phyloP scores from a whole-genome alignment of 2,113 vertebrate genomes.

The Cinclus mexicanus region DNA sequence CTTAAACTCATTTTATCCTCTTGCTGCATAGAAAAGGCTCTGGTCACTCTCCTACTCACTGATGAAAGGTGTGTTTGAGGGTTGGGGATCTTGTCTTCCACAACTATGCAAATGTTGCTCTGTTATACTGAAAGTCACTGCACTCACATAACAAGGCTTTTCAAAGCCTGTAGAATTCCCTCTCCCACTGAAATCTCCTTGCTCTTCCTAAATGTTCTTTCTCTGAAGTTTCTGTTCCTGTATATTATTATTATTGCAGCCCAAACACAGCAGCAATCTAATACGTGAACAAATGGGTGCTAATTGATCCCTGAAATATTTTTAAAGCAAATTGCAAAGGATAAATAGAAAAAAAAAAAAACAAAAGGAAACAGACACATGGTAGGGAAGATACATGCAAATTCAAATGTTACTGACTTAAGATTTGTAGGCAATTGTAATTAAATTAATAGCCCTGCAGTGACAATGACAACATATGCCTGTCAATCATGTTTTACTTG shows the following conservation, averaged over 20 bases:
- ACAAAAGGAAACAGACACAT: not conserved
- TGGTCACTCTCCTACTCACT: not conserved
- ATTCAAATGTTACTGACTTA: not conserved
- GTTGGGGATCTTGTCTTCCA: not conserved
- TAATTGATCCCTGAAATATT: not conserved
- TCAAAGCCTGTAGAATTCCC: not conserved
- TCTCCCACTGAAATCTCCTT: not conserved
- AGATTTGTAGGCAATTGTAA: not conserved
- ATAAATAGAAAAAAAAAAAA: not conserved
- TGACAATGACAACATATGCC: not conserved
- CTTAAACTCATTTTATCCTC: not conserved
- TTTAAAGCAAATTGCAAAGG: not conserved
- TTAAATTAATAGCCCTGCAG: not conserved
- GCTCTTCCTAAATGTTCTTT: not conserved
- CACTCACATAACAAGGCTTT: not conserved
- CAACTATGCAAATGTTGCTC: not conserved
- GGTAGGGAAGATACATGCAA: not conserved
- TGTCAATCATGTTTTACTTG: not conserved
- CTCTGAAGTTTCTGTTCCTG: not conserved
- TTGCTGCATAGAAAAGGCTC: not conserved
- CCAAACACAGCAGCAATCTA: not conserved
- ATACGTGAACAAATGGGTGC: not conserved
- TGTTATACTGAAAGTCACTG: not conserved
- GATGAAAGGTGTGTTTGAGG: fast-evolving
- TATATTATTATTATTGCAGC: not conserved